Evolutionary conservation across 2,797 vertebrate species (phyloP), one percentile per base, ranked within the genome.

Genomic region (Molossus alvarezi): DNA sequence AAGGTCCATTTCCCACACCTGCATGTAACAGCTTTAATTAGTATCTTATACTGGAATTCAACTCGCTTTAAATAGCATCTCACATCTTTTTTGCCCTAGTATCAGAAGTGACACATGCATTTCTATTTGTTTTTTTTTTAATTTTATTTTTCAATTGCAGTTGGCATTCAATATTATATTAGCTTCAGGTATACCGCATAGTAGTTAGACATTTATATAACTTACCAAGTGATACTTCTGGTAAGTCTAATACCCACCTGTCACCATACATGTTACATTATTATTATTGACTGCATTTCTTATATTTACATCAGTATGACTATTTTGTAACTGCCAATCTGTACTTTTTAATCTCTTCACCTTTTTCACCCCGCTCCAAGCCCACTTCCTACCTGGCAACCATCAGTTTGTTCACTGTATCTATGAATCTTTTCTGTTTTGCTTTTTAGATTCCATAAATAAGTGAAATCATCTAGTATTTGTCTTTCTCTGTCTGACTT

Each of bases 61-160:
- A 14, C 25, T 82, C 27, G 51, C 20, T 88, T 91, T 80, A 91
- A n/a, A 69, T 64, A 85, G 33, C 20, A 45, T 79, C 51, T 88
- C 33, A n/a, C 33, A 15, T 93, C 20, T 51, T 25, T 58, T 77
- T 77, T 73, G 5, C 76, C 72, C 72, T 25, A 37, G 33, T 58
- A 37, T 79, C 58, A 37, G 53, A 79, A 58, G 12, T 57, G 76
- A 25, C 12, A 41, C 37, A 57, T 58, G 21, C 23, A 58, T 37
- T 79, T 79, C 58, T 79, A 77, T 79, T 33, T 33, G 21, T 21
- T 29, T 6, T 55, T 15, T 67, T 45, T 45, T 45, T 45, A 33
- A 20, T 76, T 77, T 77, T 57, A 37, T 79, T 58, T 57, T 79
- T 79, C 21, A 23, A 25, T 58, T 58, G 37, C 12, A 58, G 53